Evolutionary conservation across 1,140 invertebrate species (phyloP).

Genomic region (Drosophila pectinifera): DNA sequence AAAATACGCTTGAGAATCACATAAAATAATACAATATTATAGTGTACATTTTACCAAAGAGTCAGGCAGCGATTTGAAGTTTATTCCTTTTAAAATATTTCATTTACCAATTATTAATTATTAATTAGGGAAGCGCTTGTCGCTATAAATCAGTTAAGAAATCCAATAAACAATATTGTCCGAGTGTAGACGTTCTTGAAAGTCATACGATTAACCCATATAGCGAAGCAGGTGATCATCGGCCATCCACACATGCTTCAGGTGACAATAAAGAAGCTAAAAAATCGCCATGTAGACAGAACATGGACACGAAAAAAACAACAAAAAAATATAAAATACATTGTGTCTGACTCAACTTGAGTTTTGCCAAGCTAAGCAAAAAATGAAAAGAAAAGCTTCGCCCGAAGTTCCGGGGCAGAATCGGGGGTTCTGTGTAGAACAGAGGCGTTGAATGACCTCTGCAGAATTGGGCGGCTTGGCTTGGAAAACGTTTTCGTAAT

Average conservation of each 20-base stretch:
- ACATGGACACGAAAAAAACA: conserved; percentile 28
- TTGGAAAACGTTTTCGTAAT: conserved; percentile 50
- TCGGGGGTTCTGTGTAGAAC: conserved; percentile 7
- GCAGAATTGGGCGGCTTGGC: conserved; percentile 28
- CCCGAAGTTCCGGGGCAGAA: conserved; percentile 16
- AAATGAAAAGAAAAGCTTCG: not conserved
- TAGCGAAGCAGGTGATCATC: conserved; percentile 40
- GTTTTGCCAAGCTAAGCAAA: conserved; percentile 43
- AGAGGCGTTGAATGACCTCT: conserved; percentile 69
- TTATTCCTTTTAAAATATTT: too few species aligned
- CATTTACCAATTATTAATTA: too few species aligned
- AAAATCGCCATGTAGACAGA: conserved; percentile 50
- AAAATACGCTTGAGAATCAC: not conserved
- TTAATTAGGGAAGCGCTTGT: not conserved
- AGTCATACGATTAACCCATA: conserved; percentile 44
- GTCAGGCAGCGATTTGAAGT: too few species aligned
- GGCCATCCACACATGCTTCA: conserved; percentile 27
- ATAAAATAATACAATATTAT: too few species aligned
- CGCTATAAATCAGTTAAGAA: not conserved
- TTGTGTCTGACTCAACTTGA: conserved; percentile 58
- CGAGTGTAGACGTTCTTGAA: conserved; percentile 26
- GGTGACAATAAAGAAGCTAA: conserved; percentile 38
- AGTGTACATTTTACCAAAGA: too few species aligned
- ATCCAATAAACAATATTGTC: not conserved
- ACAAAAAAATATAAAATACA: conserved; percentile 18